Percentiles rank a stretch among this genome's conserved stretches.
These are phyloP conservation scores for Meloidogyne chitwoodi DNA, from an alignment of 1,140 invertebrate genomes.

Conservation along the genomic window DNA sequence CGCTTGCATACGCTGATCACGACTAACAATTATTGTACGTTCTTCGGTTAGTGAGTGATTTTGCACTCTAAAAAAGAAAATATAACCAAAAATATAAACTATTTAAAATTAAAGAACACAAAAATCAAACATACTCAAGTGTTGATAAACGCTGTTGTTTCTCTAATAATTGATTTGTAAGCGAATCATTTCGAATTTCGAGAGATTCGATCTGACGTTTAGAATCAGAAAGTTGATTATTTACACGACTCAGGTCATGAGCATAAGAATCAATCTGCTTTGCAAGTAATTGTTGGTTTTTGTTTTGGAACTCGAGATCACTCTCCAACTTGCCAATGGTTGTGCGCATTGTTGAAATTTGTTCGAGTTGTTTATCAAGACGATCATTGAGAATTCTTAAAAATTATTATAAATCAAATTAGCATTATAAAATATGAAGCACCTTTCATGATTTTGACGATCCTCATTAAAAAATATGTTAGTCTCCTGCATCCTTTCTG, in stretches of 20 bases:
- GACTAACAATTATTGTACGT: slow-evolving; percentile 16
- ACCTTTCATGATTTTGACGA: slow-evolving; percentile 17
- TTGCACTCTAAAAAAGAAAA: slow-evolving; percentile 23
- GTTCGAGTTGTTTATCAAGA: slow-evolving; percentile 33
- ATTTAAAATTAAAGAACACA: too few relatives aligned
- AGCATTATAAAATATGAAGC: neutral
- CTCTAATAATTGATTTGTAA: slow-evolving; percentile 29
- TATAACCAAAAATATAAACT: neutral
- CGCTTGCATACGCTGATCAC: slow-evolving; percentile 15
- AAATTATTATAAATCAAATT: slow-evolving; percentile 2
- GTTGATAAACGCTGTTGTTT: slow-evolving; percentile 33
- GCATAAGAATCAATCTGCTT: slow-evolving; percentile 28
- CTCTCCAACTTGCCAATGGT: slow-evolving; percentile 35
- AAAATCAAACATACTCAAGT: neutral
- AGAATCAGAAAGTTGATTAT: slow-evolving; percentile 14
- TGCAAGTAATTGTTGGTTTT: slow-evolving; percentile 33
- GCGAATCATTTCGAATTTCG: slow-evolving; percentile 25
- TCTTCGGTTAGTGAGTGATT: slow-evolving; percentile 24
- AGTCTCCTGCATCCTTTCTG: slow-evolving; percentile 21
- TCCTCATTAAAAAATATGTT: slow-evolving; percentile 19
- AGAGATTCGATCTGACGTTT: slow-evolving; percentile 18
- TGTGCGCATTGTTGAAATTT: slow-evolving; percentile 29
- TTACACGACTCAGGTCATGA: slow-evolving; percentile 16
- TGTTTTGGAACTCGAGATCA: slow-evolving; percentile 38
- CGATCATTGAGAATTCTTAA: slow-evolving; percentile 29